Base-by-base conservation (phyloP, 2,888 invertebrate genomes). In the Argyra leucocephala region DNA sequence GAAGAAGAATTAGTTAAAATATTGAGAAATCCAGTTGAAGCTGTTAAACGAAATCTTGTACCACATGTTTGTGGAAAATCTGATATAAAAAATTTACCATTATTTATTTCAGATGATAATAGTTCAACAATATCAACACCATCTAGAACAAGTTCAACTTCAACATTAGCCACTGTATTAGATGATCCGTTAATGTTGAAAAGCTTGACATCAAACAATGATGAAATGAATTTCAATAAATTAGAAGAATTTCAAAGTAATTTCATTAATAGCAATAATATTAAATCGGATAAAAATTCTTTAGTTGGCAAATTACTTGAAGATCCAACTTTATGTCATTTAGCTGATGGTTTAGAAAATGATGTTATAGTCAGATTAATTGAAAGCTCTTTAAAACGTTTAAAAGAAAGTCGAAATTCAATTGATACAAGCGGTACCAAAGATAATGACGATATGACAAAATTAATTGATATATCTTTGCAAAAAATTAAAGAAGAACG, bases 61-160 rank as follows among this genome's bases (percentile, higher is more conserved):
- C 89, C 90, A 61, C 89, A 89, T 75, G 87, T 90, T 64, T 90
- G 90, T 78, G 89, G 89, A 31, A 86, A 86, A 76, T 74, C 79
- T 71, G 81, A 81, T 68, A 71, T 57, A 1, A 21, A 18, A 6
- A 48, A 2, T 18, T 48, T 18, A 12, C 1, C 7, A 6, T 48
- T 18, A 9, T 18, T 18, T 18, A 48, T n/a, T 18, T 18, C 2
- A 7, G 67, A 71, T 1, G 26, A 66, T 4, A 64, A 64, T 74
- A 77, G 64, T 60, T 57, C 64, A 1, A 69, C 65, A 7, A 48
- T 48, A 4, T 23, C 21, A 37, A 57, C 21, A 31, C 36, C 2
- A 23, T 65, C 10, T 68, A 80, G 74, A 73, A 78, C 81, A 78
- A 76, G 74, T 77, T 74, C 71, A 67, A 76, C 75, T 73, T 73